Evolutionary conservation across 2,797 vertebrate species (phyloP).

Genomic region (Malacoraja senta): DNA sequence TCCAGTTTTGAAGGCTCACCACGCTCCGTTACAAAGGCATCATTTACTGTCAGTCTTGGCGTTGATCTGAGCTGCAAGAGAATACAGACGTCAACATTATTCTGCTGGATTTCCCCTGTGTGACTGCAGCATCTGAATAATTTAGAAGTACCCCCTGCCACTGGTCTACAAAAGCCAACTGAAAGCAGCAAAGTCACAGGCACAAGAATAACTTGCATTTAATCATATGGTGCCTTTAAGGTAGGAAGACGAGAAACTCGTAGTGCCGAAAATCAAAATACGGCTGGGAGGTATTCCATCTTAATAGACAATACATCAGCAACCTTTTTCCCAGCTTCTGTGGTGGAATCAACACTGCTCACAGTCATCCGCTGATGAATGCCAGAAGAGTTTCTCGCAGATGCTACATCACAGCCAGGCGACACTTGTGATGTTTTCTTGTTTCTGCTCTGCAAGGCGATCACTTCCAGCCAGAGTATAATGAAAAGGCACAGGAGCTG

Average conservation of each 20-base stretch:
- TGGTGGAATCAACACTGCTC: neutral
- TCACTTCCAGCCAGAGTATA: neutral
- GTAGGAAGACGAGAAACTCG: neutral
- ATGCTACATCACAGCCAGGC: neutral
- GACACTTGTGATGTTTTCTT: neutral
- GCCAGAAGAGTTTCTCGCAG: neutral
- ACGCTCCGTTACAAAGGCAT: neutral
- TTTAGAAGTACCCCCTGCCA: neutral
- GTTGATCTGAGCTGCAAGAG: neutral
- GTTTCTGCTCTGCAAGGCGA: neutral
- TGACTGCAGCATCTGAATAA: neutral
- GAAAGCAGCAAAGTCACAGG: neutral
- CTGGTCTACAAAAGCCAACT: neutral
- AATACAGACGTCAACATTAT: neutral
- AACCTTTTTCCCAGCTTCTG: neutral
- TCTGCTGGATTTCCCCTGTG: neutral
- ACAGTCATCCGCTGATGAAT: neutral
- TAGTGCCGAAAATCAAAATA: neutral
- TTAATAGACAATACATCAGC: neutral
- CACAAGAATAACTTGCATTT: neutral
- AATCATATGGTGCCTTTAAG: neutral
- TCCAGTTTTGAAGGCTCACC: neutral
- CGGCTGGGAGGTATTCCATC: neutral
- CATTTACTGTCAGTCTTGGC: neutral
- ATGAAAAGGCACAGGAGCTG: neutral